These are phyloP conservation scores for Tadarida brasiliensis DNA, from an alignment of 2,797 vertebrate genomes.

Conservation along the genomic window DNA sequence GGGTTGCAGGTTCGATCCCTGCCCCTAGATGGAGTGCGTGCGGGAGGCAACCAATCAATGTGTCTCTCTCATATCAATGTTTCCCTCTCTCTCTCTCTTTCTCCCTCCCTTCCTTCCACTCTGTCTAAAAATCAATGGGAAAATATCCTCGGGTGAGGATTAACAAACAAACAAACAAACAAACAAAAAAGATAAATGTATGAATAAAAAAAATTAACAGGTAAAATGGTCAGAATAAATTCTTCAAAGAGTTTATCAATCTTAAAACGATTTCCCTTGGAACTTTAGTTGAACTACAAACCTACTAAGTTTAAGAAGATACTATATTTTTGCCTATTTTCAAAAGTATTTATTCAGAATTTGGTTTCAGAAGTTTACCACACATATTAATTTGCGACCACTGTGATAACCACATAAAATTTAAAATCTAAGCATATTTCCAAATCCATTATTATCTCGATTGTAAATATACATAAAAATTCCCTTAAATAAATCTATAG, in stretches of 20 bases:
- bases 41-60: no score
- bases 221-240: background rate
- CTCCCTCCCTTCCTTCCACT: no score
- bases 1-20: no score
- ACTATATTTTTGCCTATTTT: conserved; percentile 52
- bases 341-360: conserved; percentile 37
- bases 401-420: conserved; percentile 41
- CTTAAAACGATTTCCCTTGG: conserved; percentile 44
- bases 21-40: no score
- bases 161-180: no score
- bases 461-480: background rate
- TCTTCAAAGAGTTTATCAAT: conserved; percentile 35
- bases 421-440: conserved; percentile 33
- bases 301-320: background rate
- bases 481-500: conserved; percentile 5
- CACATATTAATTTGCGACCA: background rate
- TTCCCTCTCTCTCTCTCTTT: no score
- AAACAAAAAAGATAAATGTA: no score
- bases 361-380: conserved; percentile 22
- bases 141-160: no score
- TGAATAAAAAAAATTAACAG: conserved; percentile 70
- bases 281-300: conserved; percentile 30
- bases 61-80: no score
- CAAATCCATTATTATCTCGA: conserved; percentile 29
- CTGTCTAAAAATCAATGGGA: no score